phyloP scores from a whole-genome alignment of 1,140 invertebrate genomes.

The Neuroterus valhalla region DNA sequence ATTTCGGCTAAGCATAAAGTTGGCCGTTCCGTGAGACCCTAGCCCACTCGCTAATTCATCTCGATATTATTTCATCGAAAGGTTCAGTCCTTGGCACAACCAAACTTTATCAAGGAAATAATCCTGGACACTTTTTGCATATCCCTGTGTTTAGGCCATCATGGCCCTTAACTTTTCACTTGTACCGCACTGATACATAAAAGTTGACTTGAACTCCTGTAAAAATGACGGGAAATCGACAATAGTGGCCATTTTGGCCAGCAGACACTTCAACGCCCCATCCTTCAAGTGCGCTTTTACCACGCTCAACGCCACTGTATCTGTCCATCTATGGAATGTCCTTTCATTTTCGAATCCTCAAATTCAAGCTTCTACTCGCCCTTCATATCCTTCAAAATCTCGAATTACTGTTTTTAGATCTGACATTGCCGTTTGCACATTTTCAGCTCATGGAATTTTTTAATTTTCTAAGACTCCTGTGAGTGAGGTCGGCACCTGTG shows the following conservation, averaged over 20 bases:
- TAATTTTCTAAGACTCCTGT: neutral
- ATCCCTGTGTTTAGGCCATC: slow-evolving; percentile 16
- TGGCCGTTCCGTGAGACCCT: slow-evolving; percentile 25
- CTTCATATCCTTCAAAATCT: slow-evolving; percentile 15
- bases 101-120: slow-evolving; percentile 46
- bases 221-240: neutral
- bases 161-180: slow-evolving; percentile 32
- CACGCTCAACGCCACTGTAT: slow-evolving; percentile 19
- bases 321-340: neutral
- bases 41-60: slow-evolving; percentile 34
- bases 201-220: slow-evolving; percentile 27
- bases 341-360: neutral
- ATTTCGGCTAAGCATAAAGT: slow-evolving; percentile 20
- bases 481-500: neutral
- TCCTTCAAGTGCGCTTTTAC: slow-evolving; percentile 34
- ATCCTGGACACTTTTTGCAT: slow-evolving; percentile 22
- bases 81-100: slow-evolving; percentile 31
- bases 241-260: slow-evolving; percentile 24
- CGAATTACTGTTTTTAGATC: neutral
- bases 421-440: neutral
- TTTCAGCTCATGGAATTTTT: neutral
- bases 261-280: slow-evolving; percentile 38
- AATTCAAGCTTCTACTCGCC: neutral
- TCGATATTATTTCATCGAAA: slow-evolving; percentile 35
- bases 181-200: neutral